Conservation (phyloP, 2,888 invertebrate genomes). For the Belgica antarctica region DNA sequence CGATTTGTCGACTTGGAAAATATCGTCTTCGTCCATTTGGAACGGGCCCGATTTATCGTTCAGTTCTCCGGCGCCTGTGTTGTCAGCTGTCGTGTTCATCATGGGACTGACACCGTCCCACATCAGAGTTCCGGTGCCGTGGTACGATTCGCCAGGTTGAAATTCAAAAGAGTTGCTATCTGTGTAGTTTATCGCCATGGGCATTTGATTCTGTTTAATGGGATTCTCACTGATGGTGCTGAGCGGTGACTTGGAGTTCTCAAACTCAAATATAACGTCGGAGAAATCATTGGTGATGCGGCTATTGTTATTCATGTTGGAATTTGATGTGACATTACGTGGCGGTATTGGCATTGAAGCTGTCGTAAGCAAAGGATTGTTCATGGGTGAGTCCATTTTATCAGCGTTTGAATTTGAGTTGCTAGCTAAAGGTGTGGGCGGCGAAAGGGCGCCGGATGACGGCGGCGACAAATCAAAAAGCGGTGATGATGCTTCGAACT, state of each 20-base stretch:
- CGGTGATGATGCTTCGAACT: constrained; percentile 36
- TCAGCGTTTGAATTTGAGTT: constrained; percentile 34
- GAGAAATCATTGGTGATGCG: constrained; percentile 51
- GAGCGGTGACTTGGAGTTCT: constrained; percentile 52
- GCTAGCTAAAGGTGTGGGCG: constrained; percentile 24
- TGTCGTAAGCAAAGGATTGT: constrained; percentile 53
- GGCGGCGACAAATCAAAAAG: constrained; percentile 41
- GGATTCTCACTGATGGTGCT: constrained; percentile 48
- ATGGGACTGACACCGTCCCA: constrained; percentile 55
- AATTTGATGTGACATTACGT: constrained; percentile 48
- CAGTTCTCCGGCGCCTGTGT: background rate
- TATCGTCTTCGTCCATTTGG: constrained; percentile 84
- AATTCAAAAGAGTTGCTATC: constrained; percentile 47
- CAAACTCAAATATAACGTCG: constrained; percentile 53
- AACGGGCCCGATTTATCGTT: constrained; percentile 59
- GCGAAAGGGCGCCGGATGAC: constrained; percentile 3
- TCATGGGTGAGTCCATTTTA: constrained; percentile 37
- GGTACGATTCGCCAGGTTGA: constrained; percentile 45
- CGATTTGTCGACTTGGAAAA: constrained; percentile 83
- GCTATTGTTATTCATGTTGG: constrained; percentile 46
- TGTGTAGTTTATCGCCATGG: constrained; percentile 46
- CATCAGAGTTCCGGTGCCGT: constrained; percentile 52
- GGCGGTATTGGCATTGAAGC: constrained; percentile 67
- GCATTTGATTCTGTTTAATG: constrained; percentile 44
- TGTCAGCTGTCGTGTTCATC: constrained; percentile 53